These are phyloP conservation scores for Lampropteryx suffumata DNA, from an alignment of 2,888 invertebrate genomes.

Conservation along the genomic window DNA sequence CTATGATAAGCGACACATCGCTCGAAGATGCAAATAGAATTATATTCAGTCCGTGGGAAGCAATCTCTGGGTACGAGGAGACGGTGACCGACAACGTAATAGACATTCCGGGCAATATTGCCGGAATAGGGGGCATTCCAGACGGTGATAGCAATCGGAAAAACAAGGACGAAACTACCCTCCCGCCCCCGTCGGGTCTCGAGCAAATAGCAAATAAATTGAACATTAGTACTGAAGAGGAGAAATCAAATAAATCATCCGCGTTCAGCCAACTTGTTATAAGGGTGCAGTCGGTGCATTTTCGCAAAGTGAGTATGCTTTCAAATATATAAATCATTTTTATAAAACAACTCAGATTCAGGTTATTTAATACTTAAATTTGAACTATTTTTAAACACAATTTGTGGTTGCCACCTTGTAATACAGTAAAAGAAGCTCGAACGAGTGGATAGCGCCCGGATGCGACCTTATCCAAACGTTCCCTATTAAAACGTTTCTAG, in stretches of 20 bases:
- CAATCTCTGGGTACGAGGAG: conserved; percentile 74
- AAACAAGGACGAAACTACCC: conserved; percentile 58
- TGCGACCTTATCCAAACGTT: too few species aligned
- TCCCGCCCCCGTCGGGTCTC: conserved; percentile 51
- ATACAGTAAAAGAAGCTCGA: too few species aligned
- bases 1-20: conserved; percentile 71
- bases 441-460: too few species aligned
- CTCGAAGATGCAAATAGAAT: conserved; percentile 80
- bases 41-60: conserved; percentile 80
- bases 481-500: neutral
- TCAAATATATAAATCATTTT: too few species aligned
- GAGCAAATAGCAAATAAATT: conserved; percentile 73
- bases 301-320: conserved; percentile 66
- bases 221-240: conserved; percentile 73
- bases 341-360: too few species aligned
- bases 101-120: conserved; percentile 74
- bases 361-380: too few species aligned
- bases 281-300: conserved; percentile 76
- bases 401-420: too few species aligned
- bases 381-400: too few species aligned
- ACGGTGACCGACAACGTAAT: conserved; percentile 72
- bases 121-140: conserved; percentile 47
- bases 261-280: conserved; percentile 78
- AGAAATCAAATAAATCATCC: conserved; percentile 77
- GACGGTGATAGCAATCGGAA: conserved; percentile 57